Conservation (phyloP, 2,797 vertebrate genomes). For the Aselliscus stoliczkanus region DNA sequence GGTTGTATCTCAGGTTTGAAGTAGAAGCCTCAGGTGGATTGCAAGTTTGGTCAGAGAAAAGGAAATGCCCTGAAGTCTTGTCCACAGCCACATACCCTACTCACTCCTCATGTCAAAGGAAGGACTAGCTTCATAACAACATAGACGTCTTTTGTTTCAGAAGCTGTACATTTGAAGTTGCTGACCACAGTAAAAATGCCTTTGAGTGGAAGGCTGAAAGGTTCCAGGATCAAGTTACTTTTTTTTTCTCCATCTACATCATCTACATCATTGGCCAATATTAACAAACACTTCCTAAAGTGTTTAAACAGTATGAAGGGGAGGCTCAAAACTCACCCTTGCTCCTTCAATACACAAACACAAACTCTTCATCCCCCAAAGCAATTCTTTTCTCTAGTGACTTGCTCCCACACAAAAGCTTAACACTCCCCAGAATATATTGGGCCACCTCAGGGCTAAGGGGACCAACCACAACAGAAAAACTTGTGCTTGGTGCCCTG, state of each 20-base stretch:
- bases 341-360: neutral
- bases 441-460: neutral
- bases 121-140: neutral
- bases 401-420: neutral
- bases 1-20: neutral
- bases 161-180: neutral
- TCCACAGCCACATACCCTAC: neutral
- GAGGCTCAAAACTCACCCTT: neutral
- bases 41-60: neutral
- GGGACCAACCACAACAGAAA: neutral
- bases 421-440: neutral
- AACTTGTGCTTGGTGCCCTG: neutral
- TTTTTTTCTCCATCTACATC: neutral
- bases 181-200: neutral
- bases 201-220: slow-evolving; percentile 1
- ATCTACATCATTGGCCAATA: neutral
- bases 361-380: neutral
- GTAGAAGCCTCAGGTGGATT: neutral
- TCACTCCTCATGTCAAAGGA: neutral
- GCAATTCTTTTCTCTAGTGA: neutral
- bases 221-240: neutral
- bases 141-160: neutral
- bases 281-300: slow-evolving; percentile 24
- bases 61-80: neutral
- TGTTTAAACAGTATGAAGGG: neutral